Evolutionary conservation across 2,888 invertebrate genomes (phyloP).

Genomic region (Philaethria dido): DNA sequence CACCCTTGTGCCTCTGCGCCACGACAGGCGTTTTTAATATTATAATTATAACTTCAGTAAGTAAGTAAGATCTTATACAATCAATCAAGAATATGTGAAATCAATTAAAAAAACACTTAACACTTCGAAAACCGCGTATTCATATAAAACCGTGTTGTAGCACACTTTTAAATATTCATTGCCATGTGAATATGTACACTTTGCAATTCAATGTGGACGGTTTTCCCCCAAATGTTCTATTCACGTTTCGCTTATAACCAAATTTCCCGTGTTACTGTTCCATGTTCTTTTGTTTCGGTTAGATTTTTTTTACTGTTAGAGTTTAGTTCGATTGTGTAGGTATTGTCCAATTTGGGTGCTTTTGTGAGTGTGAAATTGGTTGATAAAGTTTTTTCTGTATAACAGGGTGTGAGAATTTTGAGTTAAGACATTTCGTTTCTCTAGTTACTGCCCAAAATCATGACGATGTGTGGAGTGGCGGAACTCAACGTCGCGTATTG

Average conservation of each 20-base stretch:
- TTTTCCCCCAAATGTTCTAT: conserved; percentile 16
- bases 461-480: too few relatives aligned
- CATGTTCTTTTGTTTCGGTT: conserved; percentile 8
- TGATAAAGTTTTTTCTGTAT: background rate
- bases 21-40: too few relatives aligned
- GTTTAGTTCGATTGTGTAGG: conserved; percentile 2
- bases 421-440: too few relatives aligned
- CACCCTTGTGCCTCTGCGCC: too few relatives aligned
- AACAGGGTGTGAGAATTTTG: background rate
- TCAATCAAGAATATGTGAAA: too few relatives aligned
- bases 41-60: too few relatives aligned
- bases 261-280: background rate
- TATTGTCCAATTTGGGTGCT: background rate
- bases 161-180: conserved; percentile 25
- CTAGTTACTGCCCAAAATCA: too few relatives aligned
- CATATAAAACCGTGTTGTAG: background rate
- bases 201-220: conserved; percentile 25
- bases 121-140: background rate
- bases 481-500: too few relatives aligned
- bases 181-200: conserved; percentile 17
- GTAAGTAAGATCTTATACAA: too few relatives aligned
- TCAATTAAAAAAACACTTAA: background rate
- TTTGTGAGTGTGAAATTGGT: background rate
- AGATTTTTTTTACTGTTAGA: background rate
- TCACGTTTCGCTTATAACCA: conserved; percentile 19